These are phyloP conservation scores for Cecidostiba fungosa DNA, from an alignment of 2,888 invertebrate genomes.

Conservation along the genomic window DNA sequence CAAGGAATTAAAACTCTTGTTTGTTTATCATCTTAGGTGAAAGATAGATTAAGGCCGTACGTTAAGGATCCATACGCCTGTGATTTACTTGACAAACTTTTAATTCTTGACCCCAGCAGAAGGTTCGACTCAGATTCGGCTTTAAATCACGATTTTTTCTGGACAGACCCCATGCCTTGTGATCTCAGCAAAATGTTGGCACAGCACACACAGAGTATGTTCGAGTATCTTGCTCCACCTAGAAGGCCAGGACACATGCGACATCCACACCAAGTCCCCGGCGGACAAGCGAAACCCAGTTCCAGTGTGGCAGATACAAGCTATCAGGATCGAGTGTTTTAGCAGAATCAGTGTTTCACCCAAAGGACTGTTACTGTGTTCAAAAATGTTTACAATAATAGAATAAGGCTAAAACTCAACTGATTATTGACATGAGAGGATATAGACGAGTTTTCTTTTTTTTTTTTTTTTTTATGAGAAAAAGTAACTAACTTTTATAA, in stretches of 20 bases:
- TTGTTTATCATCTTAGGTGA: conserved; percentile 84
- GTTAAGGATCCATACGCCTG: conserved; percentile 95
- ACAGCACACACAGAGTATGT: conserved; percentile 94
- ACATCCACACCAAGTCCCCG: conserved; percentile 84
- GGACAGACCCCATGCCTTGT: conserved; percentile 98
- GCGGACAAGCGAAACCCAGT: conserved; percentile 81
- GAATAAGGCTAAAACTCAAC: conserved; percentile 32
- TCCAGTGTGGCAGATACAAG: conserved; percentile 88
- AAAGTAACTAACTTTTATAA: conserved; percentile 34
- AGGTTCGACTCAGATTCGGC: conserved; percentile 95
- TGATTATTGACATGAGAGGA: background rate
- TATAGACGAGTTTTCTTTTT: background rate
- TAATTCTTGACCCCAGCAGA: conserved; percentile 95
- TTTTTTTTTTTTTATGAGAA: conserved; percentile 8
- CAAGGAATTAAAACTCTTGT: conserved; percentile 8
- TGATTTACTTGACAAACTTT: conserved; percentile 94
- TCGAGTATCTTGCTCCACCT: conserved; percentile 92
- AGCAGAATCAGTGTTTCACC: conserved; percentile 69
- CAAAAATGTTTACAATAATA: conserved; percentile 50
- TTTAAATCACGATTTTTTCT: conserved; percentile 98
- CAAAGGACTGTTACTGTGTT: conserved; percentile 47
- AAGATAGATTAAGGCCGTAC: conserved; percentile 88
- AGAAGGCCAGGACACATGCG: conserved; percentile 87
- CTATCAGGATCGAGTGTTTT: conserved; percentile 93
- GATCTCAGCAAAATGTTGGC: conserved; percentile 94